phyloP scores from a whole-genome alignment of 2,888 invertebrate species.

The Cosmorhoe ocellata region DNA sequence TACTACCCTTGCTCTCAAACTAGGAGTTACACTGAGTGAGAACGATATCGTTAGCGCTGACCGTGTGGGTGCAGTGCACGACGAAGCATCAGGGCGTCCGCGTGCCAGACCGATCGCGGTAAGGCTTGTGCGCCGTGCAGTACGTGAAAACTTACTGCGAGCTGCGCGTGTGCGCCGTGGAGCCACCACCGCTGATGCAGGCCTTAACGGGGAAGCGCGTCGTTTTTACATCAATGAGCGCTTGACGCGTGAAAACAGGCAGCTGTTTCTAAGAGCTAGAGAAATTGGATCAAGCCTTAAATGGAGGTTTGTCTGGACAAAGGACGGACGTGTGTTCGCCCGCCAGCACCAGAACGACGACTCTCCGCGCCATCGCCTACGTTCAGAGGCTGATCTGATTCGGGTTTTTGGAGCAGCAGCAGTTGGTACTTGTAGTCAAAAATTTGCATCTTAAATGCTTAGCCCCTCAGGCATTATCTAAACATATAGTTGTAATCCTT shows the following conservation, averaged over 20 bases:
- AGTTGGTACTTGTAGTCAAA: neutral
- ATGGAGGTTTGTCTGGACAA: too few species aligned
- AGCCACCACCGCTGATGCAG: neutral
- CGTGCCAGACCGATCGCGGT: neutral
- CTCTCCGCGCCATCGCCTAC: neutral
- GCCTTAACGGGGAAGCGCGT: neutral
- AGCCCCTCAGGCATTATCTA: too few species aligned
- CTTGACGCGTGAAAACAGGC: neutral
- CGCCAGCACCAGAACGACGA: neutral
- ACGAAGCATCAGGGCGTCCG: neutral
- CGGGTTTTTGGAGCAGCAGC: neutral
- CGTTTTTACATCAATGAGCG: slow-evolving; percentile 2
- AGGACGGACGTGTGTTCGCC: neutral
- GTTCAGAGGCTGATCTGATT: neutral
- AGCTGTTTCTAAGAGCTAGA: neutral
- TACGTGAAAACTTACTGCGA: neutral
- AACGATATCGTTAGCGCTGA: neutral
- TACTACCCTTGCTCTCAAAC: neutral
- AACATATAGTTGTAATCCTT: too few species aligned
- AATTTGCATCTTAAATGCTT: too few species aligned
- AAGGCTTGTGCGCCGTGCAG: neutral
- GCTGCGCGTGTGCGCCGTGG: neutral
- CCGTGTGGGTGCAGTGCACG: neutral
- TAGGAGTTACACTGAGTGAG: neutral
- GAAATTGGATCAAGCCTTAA: neutral